Base-by-base conservation (phyloP, 1,140 invertebrate genomes). In the Drosophila leontia region DNA sequence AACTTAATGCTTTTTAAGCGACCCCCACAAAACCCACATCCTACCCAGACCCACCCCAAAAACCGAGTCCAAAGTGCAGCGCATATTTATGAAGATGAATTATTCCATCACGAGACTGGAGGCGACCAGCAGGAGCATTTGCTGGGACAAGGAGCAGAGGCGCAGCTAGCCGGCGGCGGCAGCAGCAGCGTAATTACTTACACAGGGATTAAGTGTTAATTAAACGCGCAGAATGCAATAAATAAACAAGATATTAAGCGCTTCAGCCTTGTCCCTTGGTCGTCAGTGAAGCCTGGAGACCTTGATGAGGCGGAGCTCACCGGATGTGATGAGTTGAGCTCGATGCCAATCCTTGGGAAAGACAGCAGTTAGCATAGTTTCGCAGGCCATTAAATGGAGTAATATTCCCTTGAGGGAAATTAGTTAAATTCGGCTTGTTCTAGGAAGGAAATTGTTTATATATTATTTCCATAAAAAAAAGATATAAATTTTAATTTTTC, bases 71-170 rank as follows among this genome's bases (percentile, higher is more conserved):
- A 88, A 84, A 90, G 85, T 87, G 85, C 84, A 88, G 67, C 78
- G 85, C 86, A 90, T 91, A 90, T 90, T 90, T 90, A 90, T 91
- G 79, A 90, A 90, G 85, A 90, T 90, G 85, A 90, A 90, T 90
- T 85, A 90, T 88, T 88, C 78, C 86, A 79, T 75, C 74, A 83
- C 70, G 76, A 78, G 75, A 69, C 70, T 39, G 61, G 58, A 55
- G 75, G 48, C 47, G 64, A 64, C 32, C 34, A 60, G 44, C 51
- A 59, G 68, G 32, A 34, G 48, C 17, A 37, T 23, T 55, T 55
- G 53, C 37, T 29, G 34, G n/a, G 48, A 37, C 32, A 35, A 32
- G 39, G 48, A 59, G 60, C 61, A 34, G 53, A 19, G 71, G 74
- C 26, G 13, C 32, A 15, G 23, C 23, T 48, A n/a, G 59, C 59